Evolutionary conservation across 2,797 vertebrate species (phyloP).

Genomic region (Scyliorhinus canicula): DNA sequence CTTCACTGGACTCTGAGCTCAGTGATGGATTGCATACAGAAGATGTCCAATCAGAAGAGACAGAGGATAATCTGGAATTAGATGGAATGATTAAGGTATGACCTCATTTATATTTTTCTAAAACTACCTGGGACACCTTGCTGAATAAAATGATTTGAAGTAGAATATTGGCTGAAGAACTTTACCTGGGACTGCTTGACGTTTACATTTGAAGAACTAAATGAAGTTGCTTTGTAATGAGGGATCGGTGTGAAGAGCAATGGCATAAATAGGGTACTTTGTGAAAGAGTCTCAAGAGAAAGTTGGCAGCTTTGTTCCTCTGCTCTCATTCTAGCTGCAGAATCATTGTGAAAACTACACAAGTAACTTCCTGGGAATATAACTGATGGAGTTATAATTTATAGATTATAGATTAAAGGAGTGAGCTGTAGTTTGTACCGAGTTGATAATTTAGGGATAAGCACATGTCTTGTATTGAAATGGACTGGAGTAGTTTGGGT

Average conservation of each 20-base stretch:
- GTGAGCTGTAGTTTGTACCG: neutral
- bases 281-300: neutral
- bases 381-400: neutral
- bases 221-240: neutral
- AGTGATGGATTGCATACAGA: constrained; percentile 55
- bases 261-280: neutral
- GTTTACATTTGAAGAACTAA: neutral
- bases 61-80: constrained; percentile 56
- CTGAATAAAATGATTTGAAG: neutral
- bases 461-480: neutral
- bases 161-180: neutral
- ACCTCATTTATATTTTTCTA: neutral
- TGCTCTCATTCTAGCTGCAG: neutral
- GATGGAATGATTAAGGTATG: constrained; percentile 95
- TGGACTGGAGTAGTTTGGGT: neutral
- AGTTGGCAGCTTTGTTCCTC: neutral
- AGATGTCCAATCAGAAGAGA: constrained; percentile 60
- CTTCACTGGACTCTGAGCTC: constrained; percentile 52
- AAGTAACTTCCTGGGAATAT: neutral
- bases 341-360: neutral
- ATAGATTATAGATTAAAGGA: neutral
- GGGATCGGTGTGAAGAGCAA: neutral
- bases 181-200: neutral
- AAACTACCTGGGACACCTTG: neutral
- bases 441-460: neutral